phyloP scores from a whole-genome alignment of 2,113 vertebrate genomes.

The Cebidichthys violaceus region DNA sequence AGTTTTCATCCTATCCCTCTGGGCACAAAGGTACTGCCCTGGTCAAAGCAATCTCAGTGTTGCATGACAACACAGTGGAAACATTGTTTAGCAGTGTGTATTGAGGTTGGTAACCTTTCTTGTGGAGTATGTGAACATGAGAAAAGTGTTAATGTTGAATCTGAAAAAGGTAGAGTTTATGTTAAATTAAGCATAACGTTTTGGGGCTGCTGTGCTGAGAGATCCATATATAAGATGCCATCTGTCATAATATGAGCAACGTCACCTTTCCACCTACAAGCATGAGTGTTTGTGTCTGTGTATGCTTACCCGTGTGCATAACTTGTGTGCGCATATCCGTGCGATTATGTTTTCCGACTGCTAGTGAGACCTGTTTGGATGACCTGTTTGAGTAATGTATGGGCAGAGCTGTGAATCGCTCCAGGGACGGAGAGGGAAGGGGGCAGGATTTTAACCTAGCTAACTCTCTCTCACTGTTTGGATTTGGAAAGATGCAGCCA shows the following conservation, averaged over 20 bases:
- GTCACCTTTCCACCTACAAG: slow-evolving; percentile 61
- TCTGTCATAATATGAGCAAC: slow-evolving; percentile 69
- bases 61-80: slow-evolving; percentile 22
- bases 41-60: slow-evolving; percentile 13
- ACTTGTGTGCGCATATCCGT: slow-evolving; percentile 50
- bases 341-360: slow-evolving; percentile 69
- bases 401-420: slow-evolving; percentile 76
- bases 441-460: slow-evolving; percentile 76
- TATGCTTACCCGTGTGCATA: slow-evolving; percentile 35
- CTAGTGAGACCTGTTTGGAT: slow-evolving; percentile 78
- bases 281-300: slow-evolving; percentile 3
- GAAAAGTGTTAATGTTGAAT: slow-evolving; percentile 51
- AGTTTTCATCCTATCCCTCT: slow-evolving; percentile 16
- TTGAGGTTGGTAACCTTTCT: slow-evolving; percentile 44
- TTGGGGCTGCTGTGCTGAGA: slow-evolving; percentile 38
- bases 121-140: slow-evolving; percentile 1
- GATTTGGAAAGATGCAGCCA: slow-evolving; percentile 75
- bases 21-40: slow-evolving; percentile 20
- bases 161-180: slow-evolving; percentile 71
- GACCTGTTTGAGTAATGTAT: slow-evolving; percentile 81
- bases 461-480: slow-evolving; percentile 76
- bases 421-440: slow-evolving; percentile 62
- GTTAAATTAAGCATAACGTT: slow-evolving; percentile 88
- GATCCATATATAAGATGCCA: slow-evolving; percentile 51
- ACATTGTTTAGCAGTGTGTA: slow-evolving; percentile 4